Conservation (phyloP, 2,888 invertebrate species). For the Brassicogethes aeneus region DNA sequence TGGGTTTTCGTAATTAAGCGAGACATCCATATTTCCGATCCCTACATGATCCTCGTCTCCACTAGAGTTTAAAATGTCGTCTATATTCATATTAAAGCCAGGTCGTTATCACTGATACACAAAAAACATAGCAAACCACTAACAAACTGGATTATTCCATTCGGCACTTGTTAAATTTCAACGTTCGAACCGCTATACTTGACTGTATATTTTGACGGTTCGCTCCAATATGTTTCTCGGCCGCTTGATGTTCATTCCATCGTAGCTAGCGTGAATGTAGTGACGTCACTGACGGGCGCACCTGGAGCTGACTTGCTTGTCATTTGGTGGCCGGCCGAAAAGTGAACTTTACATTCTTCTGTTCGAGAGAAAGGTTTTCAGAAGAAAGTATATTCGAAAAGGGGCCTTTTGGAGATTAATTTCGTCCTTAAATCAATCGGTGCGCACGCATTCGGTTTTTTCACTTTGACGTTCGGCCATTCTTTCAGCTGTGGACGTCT, state of each 20-base stretch:
- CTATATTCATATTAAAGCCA: conserved; percentile 17
- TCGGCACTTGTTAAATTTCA: conserved; percentile 7
- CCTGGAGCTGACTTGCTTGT: conserved; percentile 1
- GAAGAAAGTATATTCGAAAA: no score
- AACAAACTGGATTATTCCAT: background rate
- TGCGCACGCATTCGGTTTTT: no score
- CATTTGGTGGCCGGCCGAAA: background rate
- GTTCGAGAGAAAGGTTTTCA: no score
- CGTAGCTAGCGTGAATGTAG: conserved; percentile 59
- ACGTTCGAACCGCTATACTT: conserved; percentile 8
- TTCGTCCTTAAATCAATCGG: no score
- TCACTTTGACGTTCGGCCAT: no score
- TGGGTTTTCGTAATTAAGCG: conserved; percentile 31
- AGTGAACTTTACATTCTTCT: no score
- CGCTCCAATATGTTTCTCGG: conserved; percentile 13
- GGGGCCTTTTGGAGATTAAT: no score
- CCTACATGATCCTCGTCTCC: conserved; percentile 28
- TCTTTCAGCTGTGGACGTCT: no score
- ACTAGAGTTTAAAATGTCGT: conserved; percentile 23
- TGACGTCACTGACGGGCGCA: conserved; percentile 46
- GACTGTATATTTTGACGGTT: background rate
- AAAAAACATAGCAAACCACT: background rate
- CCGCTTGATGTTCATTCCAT: conserved; percentile 20
- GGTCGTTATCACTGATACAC: background rate
- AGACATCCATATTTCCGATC: conserved; percentile 34